Evolutionary conservation across 2,113 vertebrate species (phyloP), one percentile per base, ranked within the genome.

Genomic region (Bubo scandiacus): DNA sequence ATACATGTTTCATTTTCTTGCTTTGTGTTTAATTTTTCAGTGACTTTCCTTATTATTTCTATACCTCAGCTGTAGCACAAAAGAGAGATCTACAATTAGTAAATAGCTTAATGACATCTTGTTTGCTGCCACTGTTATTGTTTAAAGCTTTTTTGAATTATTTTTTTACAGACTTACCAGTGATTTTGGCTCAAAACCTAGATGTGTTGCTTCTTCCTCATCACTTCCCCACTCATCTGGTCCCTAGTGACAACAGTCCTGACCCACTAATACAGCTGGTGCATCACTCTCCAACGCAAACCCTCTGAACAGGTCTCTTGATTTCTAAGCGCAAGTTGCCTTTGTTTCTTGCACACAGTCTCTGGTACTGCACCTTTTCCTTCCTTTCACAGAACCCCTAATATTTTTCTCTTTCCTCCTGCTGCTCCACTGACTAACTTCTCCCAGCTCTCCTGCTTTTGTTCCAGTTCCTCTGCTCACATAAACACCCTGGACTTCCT

Each of bases 1-100:
- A 95, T 97, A 96, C 95, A 92, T 88, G 91, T 92, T 94, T 96
- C 71, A 88, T 96, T 96, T 81, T 67, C 90, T 96, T 94, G 66
- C 78, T 87, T 96, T 95, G 55, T 65, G 73, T 81, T 97, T 94
- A 97, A 90, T 97, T 97, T 97, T 97, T 97, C 93, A 97, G 80
- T 58, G 86, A 74, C 75, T 71, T 4, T 77, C 27, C 79, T 94
- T 90, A 92, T 96, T 97, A 91, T 96, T 97, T 94, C 97, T 94
- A 6, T 88, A 88, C 92, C 90, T 97, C 87, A 97, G 87, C 80
- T 86, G 83, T 61, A 92, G 95, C 22, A 84, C 68, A 89, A 83
- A 85, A 79, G 32, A 7, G 23, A 90, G 18, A 15, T 71, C 85
- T 62, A 51, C 55, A 85, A 42, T 79, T 36, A 94, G 10, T 15